These are phyloP conservation scores for Spermophilus dauricus DNA, from an alignment of 2,113 vertebrate species.

Conservation along the genomic window DNA sequence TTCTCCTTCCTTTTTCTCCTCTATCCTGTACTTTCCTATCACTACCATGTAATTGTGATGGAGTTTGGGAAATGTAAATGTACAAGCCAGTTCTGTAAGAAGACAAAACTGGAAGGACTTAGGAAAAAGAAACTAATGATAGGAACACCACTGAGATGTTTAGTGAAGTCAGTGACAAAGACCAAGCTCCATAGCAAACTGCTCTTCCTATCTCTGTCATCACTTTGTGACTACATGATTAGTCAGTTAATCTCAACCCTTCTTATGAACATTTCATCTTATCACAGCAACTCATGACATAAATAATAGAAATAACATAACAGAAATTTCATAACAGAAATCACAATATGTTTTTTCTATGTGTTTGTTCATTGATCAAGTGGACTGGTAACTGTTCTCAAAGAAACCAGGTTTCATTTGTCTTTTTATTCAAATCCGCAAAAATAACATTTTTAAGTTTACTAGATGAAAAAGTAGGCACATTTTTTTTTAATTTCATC, in stretches of 20 bases:
- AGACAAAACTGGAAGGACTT: neutral
- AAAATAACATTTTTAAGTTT: neutral
- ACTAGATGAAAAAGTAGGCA: neutral
- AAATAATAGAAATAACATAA: too few relatives aligned
- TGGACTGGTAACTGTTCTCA: neutral
- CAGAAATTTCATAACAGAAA: neutral
- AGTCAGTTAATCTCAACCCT: neutral
- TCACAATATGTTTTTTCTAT: neutral
- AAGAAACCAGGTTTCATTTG: neutral
- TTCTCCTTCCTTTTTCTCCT: neutral
- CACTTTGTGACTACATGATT: neutral
- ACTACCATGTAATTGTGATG: neutral
- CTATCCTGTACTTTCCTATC: neutral
- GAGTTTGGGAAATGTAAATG: neutral
- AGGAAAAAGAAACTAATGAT: neutral
- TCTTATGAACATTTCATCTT: neutral
- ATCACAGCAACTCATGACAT: neutral
- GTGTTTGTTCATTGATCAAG: neutral
- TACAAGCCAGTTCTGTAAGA: neutral
- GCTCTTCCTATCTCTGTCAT: neutral
- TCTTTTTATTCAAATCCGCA: neutral
- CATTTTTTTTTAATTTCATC: neutral
- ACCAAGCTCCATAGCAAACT: rapidly evolving
- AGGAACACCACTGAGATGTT: neutral
- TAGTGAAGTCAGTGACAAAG: neutral